Percentiles rank a stretch among this genome's conserved stretches.
phyloP scores from a whole-genome alignment of 2,888 invertebrate genomes.

The Phyto melanocephala region DNA sequence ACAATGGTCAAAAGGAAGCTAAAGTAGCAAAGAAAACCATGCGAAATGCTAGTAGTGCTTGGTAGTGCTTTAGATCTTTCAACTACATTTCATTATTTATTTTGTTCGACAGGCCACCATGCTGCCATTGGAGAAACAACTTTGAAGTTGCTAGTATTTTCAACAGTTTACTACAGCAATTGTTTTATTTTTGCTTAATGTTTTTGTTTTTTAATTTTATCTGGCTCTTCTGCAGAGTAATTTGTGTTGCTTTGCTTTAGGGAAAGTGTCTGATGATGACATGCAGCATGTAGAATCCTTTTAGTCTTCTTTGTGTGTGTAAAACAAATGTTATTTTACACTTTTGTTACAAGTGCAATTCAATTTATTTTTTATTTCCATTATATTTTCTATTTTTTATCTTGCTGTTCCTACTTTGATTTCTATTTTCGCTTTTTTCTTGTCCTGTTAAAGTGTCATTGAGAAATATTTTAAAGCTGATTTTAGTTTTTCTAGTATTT shows the following conservation, averaged over 20 bases:
- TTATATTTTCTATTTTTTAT: not conserved
- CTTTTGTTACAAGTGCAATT: slow-evolving; percentile 13
- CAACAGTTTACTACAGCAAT: not conserved
- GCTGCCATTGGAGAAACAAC: not conserved
- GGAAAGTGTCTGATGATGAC: not conserved
- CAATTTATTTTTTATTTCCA: not conserved
- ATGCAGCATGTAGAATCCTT: not conserved
- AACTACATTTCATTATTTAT: not conserved
- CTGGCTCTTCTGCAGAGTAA: too few species aligned
- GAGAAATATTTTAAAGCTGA: slow-evolving; percentile 29
- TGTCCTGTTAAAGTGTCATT: slow-evolving; percentile 18
- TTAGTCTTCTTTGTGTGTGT: not conserved
- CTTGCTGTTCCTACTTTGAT: not conserved
- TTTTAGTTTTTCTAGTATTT: not conserved
- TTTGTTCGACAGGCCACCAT: not conserved
- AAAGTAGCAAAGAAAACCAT: too few species aligned
- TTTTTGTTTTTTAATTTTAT: too few species aligned
- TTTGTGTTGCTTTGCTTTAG: not conserved
- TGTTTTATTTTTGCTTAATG: not conserved
- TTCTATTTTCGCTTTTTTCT: not conserved
- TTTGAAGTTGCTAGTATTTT: not conserved
- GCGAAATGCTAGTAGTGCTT: too few species aligned
- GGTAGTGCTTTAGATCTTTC: not conserved
- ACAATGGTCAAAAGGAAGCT: too few species aligned
- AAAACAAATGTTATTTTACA: not conserved